These are phyloP conservation scores for Oenanthe melanoleuca DNA, from an alignment of 2,113 vertebrate species.

Conservation along the genomic window DNA sequence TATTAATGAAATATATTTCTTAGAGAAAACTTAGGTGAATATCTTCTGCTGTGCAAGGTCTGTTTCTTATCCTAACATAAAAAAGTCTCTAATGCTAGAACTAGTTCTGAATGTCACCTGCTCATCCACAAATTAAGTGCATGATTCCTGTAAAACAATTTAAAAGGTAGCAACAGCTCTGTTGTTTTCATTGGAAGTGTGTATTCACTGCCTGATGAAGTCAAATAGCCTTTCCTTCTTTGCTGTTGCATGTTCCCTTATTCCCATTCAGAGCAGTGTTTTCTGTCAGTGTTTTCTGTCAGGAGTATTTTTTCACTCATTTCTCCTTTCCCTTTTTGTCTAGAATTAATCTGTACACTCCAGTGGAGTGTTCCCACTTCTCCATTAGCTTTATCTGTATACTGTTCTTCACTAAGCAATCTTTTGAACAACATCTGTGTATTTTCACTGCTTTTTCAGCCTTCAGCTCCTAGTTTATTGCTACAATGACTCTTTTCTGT, in stretches of 20 bases:
- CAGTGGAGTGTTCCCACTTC: neutral
- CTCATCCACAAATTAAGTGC: neutral
- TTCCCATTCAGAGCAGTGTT: neutral
- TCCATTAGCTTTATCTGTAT: neutral
- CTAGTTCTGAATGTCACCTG: neutral
- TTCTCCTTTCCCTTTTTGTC: neutral
- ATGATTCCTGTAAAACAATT: neutral
- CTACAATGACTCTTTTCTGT: neutral
- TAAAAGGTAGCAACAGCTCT: neutral
- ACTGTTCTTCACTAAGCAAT: neutral
- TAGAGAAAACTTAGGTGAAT: neutral
- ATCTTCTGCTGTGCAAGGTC: neutral
- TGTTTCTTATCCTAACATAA: neutral
- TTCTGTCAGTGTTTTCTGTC: neutral
- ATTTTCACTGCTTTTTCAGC: conserved; percentile 2
- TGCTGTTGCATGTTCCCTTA: neutral
- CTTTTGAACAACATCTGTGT: neutral
- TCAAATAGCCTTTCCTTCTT: neutral
- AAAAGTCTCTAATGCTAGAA: neutral
- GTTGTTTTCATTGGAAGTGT: neutral
- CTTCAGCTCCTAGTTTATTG: neutral
- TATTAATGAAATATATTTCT: neutral
- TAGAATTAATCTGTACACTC: neutral
- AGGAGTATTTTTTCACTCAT: neutral
- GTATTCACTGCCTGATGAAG: neutral